Evolutionary conservation across 2,888 invertebrate species (phyloP).

Genomic region (Scrobipalpa atriplicella): DNA sequence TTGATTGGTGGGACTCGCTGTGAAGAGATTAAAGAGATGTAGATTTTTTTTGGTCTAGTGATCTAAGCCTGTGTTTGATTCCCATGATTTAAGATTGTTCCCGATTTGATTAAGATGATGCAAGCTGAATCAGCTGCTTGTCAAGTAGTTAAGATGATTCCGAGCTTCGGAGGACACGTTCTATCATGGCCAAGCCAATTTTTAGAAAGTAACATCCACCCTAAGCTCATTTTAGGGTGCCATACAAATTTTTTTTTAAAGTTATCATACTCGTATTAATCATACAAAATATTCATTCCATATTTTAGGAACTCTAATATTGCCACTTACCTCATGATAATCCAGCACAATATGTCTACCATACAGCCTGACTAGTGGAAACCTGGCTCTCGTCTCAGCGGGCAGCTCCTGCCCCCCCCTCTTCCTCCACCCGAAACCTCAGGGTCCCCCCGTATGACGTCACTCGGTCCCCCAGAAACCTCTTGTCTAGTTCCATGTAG

Average conservation of each 20-base stretch:
- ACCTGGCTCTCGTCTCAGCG: conserved; percentile 81
- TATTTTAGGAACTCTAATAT: not conserved
- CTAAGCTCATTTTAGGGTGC: too few relatives aligned
- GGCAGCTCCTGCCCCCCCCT: conserved; percentile 82
- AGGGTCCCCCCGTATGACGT: conserved; percentile 96
- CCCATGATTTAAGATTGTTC: too few relatives aligned
- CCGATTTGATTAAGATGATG: too few relatives aligned
- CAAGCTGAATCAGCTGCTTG: too few relatives aligned
- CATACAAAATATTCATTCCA: not conserved
- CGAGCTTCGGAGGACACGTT: too few relatives aligned
- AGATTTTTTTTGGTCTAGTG: not conserved
- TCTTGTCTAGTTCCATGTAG: conserved; percentile 91
- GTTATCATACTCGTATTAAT: too few relatives aligned
- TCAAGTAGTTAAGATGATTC: too few relatives aligned
- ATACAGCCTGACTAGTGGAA: conserved; percentile 92
- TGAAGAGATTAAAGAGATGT: not conserved
- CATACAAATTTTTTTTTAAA: too few relatives aligned
- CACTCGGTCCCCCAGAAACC: conserved; percentile 93
- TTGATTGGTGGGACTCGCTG: conserved; percentile 72
- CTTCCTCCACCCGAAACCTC: conserved; percentile 88
- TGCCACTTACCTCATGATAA: conserved; percentile 82
- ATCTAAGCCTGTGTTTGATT: too few relatives aligned
- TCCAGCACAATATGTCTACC: conserved; percentile 89
- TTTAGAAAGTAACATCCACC: not conserved
- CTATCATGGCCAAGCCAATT: too few relatives aligned